Evolutionary conservation across 2,888 invertebrate species (phyloP).

Genomic region (Cosmia pyralina): DNA sequence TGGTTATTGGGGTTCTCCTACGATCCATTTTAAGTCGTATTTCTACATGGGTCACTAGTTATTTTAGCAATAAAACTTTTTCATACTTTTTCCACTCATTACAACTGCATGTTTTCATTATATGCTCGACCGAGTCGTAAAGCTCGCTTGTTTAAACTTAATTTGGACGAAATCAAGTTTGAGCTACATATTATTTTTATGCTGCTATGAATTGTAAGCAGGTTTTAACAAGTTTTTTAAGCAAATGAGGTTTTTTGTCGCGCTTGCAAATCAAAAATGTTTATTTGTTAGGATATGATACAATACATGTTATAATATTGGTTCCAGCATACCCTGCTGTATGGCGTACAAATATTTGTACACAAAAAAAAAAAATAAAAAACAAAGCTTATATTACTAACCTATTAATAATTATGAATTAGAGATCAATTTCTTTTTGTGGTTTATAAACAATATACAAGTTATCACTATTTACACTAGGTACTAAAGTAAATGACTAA

Average conservation of each 20-base stretch:
- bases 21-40: neutral
- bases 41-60: neutral
- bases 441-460: too few species aligned
- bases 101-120: slow-evolving; percentile 33
- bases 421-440: too few species aligned
- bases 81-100: neutral
- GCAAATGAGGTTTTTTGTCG: slow-evolving; percentile 13
- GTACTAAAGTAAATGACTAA: too few species aligned
- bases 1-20: neutral
- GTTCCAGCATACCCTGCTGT: too few species aligned
- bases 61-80: slow-evolving; percentile 21
- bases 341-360: too few species aligned
- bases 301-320: too few species aligned
- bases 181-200: slow-evolving; percentile 40
- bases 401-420: too few species aligned
- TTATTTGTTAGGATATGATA: too few species aligned
- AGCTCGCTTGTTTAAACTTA: slow-evolving; percentile 47
- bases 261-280: too few species aligned
- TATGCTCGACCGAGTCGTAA: slow-evolving; percentile 18
- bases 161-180: slow-evolving; percentile 42
- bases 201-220: slow-evolving; percentile 35
- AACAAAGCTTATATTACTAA: too few species aligned
- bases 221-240: slow-evolving; percentile 33
- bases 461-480: too few species aligned
- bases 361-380: too few species aligned